Percentiles rank a stretch among this genome's conserved stretches.
These are phyloP conservation scores for Psittacula cyanocephala DNA, from an alignment of 2,113 vertebrate genomes.

Conservation along the genomic window DNA sequence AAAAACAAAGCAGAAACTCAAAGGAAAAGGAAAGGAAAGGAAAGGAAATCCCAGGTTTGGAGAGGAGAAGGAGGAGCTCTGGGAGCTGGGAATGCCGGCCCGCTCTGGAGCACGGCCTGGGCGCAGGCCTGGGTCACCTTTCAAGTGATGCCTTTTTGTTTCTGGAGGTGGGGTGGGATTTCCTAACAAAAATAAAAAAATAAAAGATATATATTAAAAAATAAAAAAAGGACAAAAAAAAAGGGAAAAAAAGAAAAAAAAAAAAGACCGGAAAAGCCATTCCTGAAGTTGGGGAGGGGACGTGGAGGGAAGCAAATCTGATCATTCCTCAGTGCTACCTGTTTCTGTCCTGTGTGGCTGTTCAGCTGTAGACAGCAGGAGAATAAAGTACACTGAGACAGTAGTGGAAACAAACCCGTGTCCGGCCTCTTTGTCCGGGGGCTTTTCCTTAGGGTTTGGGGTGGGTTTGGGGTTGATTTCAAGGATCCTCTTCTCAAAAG, in stretches of 20 bases:
- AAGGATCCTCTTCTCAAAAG: slow-evolving; percentile 23
- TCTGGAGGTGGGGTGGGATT: slow-evolving; percentile 28
- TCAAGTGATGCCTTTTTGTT: slow-evolving; percentile 61
- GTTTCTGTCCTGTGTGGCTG: slow-evolving; percentile 81
- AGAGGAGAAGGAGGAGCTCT: slow-evolving; percentile 44
- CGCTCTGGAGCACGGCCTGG: slow-evolving; percentile 25
- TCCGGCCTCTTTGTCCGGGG: slow-evolving; percentile 41
- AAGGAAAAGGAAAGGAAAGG: background rate
- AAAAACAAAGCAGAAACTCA: background rate
- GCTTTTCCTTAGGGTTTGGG: background rate
- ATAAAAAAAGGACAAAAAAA: background rate
- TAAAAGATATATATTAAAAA: background rate
- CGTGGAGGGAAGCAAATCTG: slow-evolving; percentile 68
- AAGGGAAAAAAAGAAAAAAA: background rate
- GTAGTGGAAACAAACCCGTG: slow-evolving; percentile 72
- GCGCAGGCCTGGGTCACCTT: slow-evolving; percentile 19
- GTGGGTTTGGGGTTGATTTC: background rate
- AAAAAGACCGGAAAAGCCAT: slow-evolving; percentile 50
- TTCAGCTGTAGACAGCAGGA: slow-evolving; percentile 79
- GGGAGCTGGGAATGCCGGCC: slow-evolving; percentile 11
- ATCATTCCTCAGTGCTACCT: slow-evolving; percentile 83
- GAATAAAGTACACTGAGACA: slow-evolving; percentile 83
- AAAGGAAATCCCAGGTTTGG: slow-evolving; percentile 47
- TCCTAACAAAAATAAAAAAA: slow-evolving; percentile 16
- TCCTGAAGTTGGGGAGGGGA: slow-evolving; percentile 69